These are phyloP conservation scores for Drosophila limbata DNA, from an alignment of 2,888 invertebrate genomes.

Conservation along the genomic window DNA sequence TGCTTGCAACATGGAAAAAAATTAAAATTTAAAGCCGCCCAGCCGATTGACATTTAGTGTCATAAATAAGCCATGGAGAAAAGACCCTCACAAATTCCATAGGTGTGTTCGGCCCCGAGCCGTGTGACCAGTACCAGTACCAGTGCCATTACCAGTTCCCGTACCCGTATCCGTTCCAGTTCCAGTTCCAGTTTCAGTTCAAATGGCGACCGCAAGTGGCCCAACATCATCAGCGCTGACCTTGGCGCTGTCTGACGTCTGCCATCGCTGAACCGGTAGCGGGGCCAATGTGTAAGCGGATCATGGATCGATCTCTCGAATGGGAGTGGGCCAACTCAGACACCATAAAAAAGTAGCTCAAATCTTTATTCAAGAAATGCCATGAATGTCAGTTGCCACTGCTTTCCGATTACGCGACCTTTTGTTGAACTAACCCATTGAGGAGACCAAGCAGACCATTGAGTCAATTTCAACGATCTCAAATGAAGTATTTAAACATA, in stretches of 20 bases:
- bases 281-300: slow-evolving; percentile 25
- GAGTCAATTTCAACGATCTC: not conserved
- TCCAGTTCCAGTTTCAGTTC: slow-evolving; percentile 2
- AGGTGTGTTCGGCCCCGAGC: slow-evolving; percentile 36
- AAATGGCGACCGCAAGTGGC: slow-evolving; percentile 49
- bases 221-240: slow-evolving; percentile 55
- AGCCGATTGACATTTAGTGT: slow-evolving; percentile 51
- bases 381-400: slow-evolving; percentile 13
- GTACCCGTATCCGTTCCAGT: not conserved
- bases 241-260: slow-evolving; percentile 27
- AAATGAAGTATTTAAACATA: not conserved
- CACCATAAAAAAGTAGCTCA: slow-evolving; percentile 1
- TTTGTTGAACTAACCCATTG: slow-evolving; percentile 9
- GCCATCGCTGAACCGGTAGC: slow-evolving; percentile 22
- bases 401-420: slow-evolving; percentile 9
- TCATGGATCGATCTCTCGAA: slow-evolving; percentile 33
- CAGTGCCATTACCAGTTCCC: not conserved
- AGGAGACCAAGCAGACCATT: slow-evolving; percentile 2
- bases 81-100: slow-evolving; percentile 30
- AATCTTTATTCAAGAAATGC: slow-evolving; percentile 2
- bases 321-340: slow-evolving; percentile 50
- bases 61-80: slow-evolving; percentile 43
- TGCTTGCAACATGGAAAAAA: slow-evolving; percentile 45
- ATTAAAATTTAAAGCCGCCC: slow-evolving; percentile 22
- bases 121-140: slow-evolving; percentile 58